phyloP scores from a whole-genome alignment of 1,140 invertebrate species.

The Drosophila nasuta region DNA sequence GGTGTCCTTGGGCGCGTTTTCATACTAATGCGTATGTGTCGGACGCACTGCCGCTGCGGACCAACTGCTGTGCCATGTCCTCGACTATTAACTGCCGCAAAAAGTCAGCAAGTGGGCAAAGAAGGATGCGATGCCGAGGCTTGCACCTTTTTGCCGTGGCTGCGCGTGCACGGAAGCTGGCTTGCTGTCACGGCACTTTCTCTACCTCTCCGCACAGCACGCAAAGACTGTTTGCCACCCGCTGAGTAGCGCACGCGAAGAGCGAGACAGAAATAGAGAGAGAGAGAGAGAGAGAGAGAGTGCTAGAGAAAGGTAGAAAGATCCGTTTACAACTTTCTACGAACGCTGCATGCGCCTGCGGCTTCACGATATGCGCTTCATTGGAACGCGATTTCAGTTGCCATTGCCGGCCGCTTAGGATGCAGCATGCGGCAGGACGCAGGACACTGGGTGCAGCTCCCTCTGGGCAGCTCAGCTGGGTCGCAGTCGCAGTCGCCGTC shows the following conservation, averaged over 20 bases:
- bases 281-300: not conserved
- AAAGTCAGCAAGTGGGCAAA: slow-evolving; percentile 28
- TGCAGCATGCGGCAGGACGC: slow-evolving; percentile 3
- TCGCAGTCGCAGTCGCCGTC: not conserved
- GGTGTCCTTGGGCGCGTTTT: slow-evolving; percentile 48
- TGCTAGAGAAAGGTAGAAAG: not conserved
- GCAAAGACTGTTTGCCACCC: slow-evolving; percentile 36
- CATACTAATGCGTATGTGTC: slow-evolving; percentile 54
- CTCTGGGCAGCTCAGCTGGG: slow-evolving; percentile 48
- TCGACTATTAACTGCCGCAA: slow-evolving; percentile 50
- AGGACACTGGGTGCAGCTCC: slow-evolving; percentile 39
- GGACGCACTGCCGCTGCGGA: slow-evolving; percentile 21
- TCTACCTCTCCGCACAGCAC: slow-evolving; percentile 39
- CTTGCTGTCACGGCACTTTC: slow-evolving; percentile 15
- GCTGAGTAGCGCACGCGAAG: slow-evolving; percentile 71
- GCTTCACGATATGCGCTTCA: slow-evolving; percentile 70
- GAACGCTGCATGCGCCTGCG: slow-evolving; percentile 61
- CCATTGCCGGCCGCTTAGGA: slow-evolving; percentile 2
- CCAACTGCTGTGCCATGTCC: slow-evolving; percentile 70
- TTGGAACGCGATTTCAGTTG: slow-evolving; percentile 54
- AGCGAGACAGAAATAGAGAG: not conserved
- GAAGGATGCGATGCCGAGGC: not conserved
- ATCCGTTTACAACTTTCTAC: slow-evolving; percentile 49
- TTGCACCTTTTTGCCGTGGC: slow-evolving; percentile 46
- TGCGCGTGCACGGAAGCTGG: slow-evolving; percentile 75